A percentile compares a stretch with the other conserved stretches of the same genome.
These are phyloP conservation scores for Leucoma salicis DNA, from an alignment of 2,888 invertebrate genomes.

Conservation along the genomic window DNA sequence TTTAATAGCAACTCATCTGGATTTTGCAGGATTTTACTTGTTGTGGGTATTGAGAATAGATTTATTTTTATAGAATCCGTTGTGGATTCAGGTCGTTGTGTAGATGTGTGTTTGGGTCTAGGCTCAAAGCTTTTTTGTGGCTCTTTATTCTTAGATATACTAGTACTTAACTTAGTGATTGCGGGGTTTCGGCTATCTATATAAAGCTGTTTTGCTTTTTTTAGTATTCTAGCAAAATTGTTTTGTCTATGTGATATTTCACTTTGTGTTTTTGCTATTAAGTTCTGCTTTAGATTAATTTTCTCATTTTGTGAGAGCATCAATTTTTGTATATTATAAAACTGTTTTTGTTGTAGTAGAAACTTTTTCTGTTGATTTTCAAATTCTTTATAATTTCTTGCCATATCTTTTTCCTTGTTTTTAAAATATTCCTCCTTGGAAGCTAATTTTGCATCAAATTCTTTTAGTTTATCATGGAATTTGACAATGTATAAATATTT, in stretches of 20 bases:
- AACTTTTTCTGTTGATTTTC: conserved; percentile 69
- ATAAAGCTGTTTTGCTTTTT: conserved; percentile 62
- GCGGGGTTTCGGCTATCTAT: conserved; percentile 35
- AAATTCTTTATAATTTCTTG: conserved; percentile 56
- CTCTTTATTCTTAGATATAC: conserved; percentile 16
- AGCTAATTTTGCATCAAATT: conserved; percentile 44
- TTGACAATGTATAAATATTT: conserved; percentile 55
- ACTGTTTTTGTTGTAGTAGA: conserved; percentile 62
- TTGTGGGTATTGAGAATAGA: conserved; percentile 56
- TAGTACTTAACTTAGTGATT: conserved; percentile 18
- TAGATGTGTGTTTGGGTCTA: conserved; percentile 13
- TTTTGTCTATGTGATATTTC: conserved; percentile 69
- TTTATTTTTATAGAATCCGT: conserved; percentile 66
- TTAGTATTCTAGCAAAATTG: conserved; percentile 62
- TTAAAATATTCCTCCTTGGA: conserved; percentile 47
- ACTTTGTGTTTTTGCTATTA: conserved; percentile 65
- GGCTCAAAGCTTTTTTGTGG: background rate
- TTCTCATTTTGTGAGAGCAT: conserved; percentile 70
- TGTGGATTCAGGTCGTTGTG: conserved; percentile 29
- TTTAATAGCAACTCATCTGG: conserved; percentile 62
- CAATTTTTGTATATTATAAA: conserved; percentile 64
- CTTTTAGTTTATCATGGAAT: conserved; percentile 48
- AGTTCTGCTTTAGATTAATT: conserved; percentile 60
- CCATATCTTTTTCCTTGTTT: conserved; percentile 51
- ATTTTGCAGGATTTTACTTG: conserved; percentile 44